Percentiles rank a stretch among this genome's conserved stretches.
phyloP scores from a whole-genome alignment of 92 coral and sea anemone genomes.

The Umimayanthus kanabou region DNA sequence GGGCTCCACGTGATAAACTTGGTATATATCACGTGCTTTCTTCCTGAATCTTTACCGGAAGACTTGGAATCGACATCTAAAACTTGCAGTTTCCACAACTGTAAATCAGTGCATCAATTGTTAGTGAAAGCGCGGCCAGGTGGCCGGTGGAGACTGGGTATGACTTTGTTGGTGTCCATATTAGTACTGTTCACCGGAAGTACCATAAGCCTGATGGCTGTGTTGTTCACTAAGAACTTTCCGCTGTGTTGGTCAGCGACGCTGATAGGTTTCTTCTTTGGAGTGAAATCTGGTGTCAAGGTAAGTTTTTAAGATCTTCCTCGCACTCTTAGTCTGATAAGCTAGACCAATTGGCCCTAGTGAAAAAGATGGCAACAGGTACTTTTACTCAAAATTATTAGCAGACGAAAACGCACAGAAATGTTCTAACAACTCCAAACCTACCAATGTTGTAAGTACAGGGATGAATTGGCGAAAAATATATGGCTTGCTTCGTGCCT shows the following conservation, averaged over 20 bases:
- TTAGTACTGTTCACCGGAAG: constrained; percentile 43
- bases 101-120: constrained; percentile 28
- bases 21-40: constrained; percentile 40
- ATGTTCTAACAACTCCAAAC: too few relatives aligned
- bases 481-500: too few relatives aligned
- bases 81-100: constrained; percentile 19
- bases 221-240: constrained; percentile 53
- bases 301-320: not conserved
- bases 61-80: not conserved
- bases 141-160: constrained; percentile 49
- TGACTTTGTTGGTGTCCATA: constrained; percentile 42
- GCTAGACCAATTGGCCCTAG: not conserved
- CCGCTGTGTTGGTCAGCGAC: constrained; percentile 59
- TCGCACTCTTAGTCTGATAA: not conserved
- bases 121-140: constrained; percentile 43
- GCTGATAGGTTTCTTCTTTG: constrained; percentile 55
- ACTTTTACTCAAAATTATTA: too few relatives aligned
- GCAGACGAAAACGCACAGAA: too few relatives aligned
- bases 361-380: too few relatives aligned
- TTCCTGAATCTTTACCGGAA: constrained; percentile 52
- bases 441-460: too few relatives aligned
- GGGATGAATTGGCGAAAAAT: too few relatives aligned
- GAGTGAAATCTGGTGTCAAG: constrained; percentile 38
- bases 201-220: constrained; percentile 48
- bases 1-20: constrained; percentile 35